Percentiles rank a stretch among this genome's conserved stretches.
Evolutionary conservation across 1,140 invertebrate species (phyloP).

Genomic region (Babylonia areolata): DNA sequence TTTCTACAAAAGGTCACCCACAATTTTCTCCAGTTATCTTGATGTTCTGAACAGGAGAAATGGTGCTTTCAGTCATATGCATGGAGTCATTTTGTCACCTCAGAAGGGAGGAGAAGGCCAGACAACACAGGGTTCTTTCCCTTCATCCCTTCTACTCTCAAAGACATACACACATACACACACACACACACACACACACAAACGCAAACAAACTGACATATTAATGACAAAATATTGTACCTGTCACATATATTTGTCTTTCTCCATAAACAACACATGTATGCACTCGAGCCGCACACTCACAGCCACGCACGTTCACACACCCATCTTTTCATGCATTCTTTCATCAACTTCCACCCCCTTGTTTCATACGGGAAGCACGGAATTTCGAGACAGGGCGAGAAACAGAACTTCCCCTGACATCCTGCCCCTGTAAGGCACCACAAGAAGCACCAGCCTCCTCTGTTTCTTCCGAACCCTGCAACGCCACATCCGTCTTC

Average conservation of each 20-base stretch:
- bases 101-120: too few relatives aligned
- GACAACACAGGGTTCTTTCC: too few relatives aligned
- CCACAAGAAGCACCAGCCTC: background rate
- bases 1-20: too few relatives aligned
- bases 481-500: background rate
- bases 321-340: background rate
- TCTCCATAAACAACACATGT: background rate
- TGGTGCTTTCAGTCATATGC: too few relatives aligned
- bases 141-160: too few relatives aligned
- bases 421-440: background rate
- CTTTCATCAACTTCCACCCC: background rate
- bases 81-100: too few relatives aligned
- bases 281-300: background rate
- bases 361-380: slow-evolving; percentile 8
- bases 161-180: background rate
- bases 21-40: too few relatives aligned
- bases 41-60: too few relatives aligned
- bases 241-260: too few relatives aligned
- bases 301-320: background rate
- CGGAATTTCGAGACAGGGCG: slow-evolving; percentile 19
- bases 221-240: too few relatives aligned
- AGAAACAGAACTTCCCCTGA: background rate
- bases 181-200: background rate
- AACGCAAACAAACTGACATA: background rate
- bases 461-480: background rate